Evolutionary conservation across 2,888 invertebrate genomes (phyloP), one percentile per base, ranked within the genome.

Genomic region (Drymonia ruficornis): DNA sequence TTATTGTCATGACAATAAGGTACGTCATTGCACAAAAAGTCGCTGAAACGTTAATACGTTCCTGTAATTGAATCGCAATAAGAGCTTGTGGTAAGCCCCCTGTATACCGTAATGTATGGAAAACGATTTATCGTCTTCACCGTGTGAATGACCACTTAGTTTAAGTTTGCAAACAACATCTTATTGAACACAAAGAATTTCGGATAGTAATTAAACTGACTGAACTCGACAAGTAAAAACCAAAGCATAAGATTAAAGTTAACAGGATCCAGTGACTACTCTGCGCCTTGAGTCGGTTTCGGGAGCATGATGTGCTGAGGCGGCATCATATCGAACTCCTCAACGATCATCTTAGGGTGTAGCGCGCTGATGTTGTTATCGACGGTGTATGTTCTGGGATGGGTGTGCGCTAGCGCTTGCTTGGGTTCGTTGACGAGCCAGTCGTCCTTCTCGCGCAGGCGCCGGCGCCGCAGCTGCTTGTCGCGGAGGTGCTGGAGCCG

Each of bases 321-420:
- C 2, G 84, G 85, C 56, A 86, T 78, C 83, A 90, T 87, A 36
- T 90, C 87, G 64, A 93, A 89, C 64, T 91, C 91, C 70, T 94
- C 94, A 0, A 94, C 93, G 38, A 94, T 94, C 1, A 93, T 91
- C 65, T 93, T 93, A 2, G 94, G 95, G 68, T 94, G 94, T 5
- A 94, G 79, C 0, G 93, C 93, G 74, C 93, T 93, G 56, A 93
- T 87, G 57, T 92, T 91, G 61, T 91, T 91, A 45, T 93, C 87
- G 31, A 94, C 82, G 8, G 91, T 93, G 74, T 94, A 94, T 0
- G 94, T 94, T 13, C 86, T 74, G 8, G 89, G 93, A 71, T 93
- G 94, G 0, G 93, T 91, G 18, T 92, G 85, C 6, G 90, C 82
- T 16, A 93, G 80, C 0, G 81, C 80, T n/a, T 81, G 85, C 29